A percentile compares a stretch with the other conserved stretches of the same genome.
Conservation (phyloP, 1,140 invertebrate genomes). For the Hypsibius dujardini region DNA sequence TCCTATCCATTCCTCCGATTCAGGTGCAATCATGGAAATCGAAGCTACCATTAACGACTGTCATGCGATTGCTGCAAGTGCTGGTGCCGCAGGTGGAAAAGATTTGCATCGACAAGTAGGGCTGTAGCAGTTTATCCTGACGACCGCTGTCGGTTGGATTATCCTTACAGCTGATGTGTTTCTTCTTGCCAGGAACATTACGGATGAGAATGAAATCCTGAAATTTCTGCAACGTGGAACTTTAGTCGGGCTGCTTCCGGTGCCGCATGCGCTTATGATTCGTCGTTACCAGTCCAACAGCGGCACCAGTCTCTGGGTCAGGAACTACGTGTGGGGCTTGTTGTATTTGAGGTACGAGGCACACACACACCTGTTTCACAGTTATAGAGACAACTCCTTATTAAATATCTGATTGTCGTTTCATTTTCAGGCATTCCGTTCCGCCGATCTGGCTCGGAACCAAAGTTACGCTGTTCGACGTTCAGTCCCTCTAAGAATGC, state of each 20-base stretch:
- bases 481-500: slow-evolving; percentile 40
- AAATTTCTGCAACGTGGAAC: slow-evolving; percentile 98
- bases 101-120: slow-evolving; percentile 97
- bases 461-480: slow-evolving; percentile 94
- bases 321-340: slow-evolving; percentile 98
- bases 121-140: slow-evolving; percentile 22
- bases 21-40: slow-evolving; percentile 73
- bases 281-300: slow-evolving; percentile 95
- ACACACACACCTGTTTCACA: background rate
- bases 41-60: slow-evolving; percentile 91
- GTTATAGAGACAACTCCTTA: no score
- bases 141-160: slow-evolving; percentile 21
- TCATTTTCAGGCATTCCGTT: slow-evolving; percentile 66
- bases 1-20: no score
- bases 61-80: slow-evolving; percentile 93
- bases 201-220: slow-evolving; percentile 95
- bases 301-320: slow-evolving; percentile 95
- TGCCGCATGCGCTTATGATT: slow-evolving; percentile 96
- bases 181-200: slow-evolving; percentile 38
- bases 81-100: slow-evolving; percentile 98
- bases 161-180: slow-evolving; percentile 20
- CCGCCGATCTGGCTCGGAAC: slow-evolving; percentile 99
- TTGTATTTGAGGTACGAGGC: slow-evolving; percentile 69
- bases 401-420: slow-evolving; percentile 22
- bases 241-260: slow-evolving; percentile 84